Percentiles rank a stretch among this genome's conserved stretches.
phyloP scores from a whole-genome alignment of 2,888 invertebrate genomes.

The Tanytarsus gracilentus region DNA sequence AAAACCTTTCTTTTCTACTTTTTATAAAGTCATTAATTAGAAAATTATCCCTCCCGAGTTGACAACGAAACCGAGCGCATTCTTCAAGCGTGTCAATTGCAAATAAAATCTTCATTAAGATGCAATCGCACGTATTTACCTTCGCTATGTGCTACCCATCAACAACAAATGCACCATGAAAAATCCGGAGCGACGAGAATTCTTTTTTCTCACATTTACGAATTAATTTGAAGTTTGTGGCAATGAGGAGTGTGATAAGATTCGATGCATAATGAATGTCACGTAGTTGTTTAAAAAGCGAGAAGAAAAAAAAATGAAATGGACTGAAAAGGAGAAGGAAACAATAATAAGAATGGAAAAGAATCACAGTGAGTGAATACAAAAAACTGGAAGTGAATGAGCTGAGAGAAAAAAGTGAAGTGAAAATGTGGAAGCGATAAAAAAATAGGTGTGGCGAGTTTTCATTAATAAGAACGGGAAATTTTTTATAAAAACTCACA shows the following conservation, averaged over 20 bases:
- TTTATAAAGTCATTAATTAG: too few species aligned
- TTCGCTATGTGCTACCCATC: background rate
- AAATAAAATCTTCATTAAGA: background rate
- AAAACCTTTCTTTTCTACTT: too few species aligned
- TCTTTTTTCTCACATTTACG: background rate
- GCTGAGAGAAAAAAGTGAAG: background rate
- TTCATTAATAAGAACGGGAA: too few species aligned
- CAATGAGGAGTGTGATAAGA: constrained; percentile 3
- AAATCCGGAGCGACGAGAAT: background rate
- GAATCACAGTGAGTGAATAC: background rate
- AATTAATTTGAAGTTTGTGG: constrained; percentile 21
- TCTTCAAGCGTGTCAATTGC: background rate
- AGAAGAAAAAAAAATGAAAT: too few species aligned
- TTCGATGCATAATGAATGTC: constrained; percentile 23
- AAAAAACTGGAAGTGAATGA: constrained; percentile 3
- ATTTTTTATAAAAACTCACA: background rate
- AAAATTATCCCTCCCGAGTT: too few species aligned
- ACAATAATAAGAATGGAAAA: background rate
- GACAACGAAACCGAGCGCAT: background rate
- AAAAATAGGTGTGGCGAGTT: background rate
- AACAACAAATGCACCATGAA: background rate
- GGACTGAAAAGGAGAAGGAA: too few species aligned
- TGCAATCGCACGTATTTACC: constrained; percentile 3
- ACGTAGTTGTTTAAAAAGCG: constrained; percentile 4
- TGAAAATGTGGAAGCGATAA: background rate